Percentiles rank a stretch among this genome's conserved stretches.
These are phyloP conservation scores for Selene dorsalis DNA, from an alignment of 2,797 vertebrate species.

Conservation along the genomic window DNA sequence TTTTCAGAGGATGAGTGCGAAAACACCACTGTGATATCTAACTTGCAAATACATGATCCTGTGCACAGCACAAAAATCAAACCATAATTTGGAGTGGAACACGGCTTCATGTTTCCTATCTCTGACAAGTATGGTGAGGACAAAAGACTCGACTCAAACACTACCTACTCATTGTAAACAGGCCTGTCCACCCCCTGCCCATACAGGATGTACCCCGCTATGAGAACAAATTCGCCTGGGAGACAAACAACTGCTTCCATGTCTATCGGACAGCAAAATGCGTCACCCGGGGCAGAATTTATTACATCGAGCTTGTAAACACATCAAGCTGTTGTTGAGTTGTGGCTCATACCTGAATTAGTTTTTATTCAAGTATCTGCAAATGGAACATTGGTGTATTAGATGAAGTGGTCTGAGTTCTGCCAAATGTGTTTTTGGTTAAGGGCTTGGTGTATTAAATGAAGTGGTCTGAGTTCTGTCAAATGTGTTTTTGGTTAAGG, in stretches of 20 bases:
- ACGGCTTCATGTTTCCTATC: background rate
- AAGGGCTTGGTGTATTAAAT: slow-evolving; percentile 57
- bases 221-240: slow-evolving; percentile 39
- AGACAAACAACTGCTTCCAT: slow-evolving; percentile 61
- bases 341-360: slow-evolving; percentile 45
- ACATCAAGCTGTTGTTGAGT: slow-evolving; percentile 29
- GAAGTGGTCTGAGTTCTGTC: slow-evolving; percentile 60
- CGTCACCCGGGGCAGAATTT: slow-evolving; percentile 51
- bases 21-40: background rate
- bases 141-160: slow-evolving; percentile 13
- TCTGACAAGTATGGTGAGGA: background rate
- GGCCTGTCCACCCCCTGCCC: slow-evolving; percentile 8
- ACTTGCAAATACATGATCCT: background rate
- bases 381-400: slow-evolving; percentile 68
- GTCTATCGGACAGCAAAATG: slow-evolving; percentile 51
- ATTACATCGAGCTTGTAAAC: slow-evolving; percentile 50
- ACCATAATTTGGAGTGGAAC: background rate
- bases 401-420: slow-evolving; percentile 60
- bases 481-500: slow-evolving; percentile 79
- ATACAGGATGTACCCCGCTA: slow-evolving; percentile 51
- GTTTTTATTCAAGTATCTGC: slow-evolving; percentile 44
- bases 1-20: background rate
- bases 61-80: background rate
- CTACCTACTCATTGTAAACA: slow-evolving; percentile 28
- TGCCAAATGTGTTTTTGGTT: slow-evolving; percentile 80